Percentiles rank a stretch among this genome's conserved stretches.
Conservation (phyloP, 2,113 vertebrate genomes). For the Balaenoptera acutorostrata region DNA sequence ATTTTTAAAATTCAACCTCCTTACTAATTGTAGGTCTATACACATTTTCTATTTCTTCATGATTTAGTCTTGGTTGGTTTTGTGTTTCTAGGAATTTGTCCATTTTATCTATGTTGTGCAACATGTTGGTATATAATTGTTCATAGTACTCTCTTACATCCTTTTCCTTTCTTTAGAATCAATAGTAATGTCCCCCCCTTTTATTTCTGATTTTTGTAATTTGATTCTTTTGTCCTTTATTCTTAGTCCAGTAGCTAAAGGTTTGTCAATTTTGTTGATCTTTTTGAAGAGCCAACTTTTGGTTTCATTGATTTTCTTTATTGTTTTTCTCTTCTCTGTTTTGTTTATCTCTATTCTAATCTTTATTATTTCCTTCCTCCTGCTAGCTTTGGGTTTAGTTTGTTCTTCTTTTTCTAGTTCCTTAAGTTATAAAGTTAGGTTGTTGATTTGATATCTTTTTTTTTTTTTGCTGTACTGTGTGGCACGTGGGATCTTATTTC, state of each 20-base stretch:
- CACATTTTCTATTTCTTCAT: no score
- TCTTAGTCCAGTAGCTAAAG: neutral
- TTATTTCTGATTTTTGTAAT: neutral
- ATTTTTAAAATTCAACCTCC: no score
- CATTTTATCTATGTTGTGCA: neutral
- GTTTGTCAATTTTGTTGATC: neutral
- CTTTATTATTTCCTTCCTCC: neutral
- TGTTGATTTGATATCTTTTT: neutral
- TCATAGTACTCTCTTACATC: no score
- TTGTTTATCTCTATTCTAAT: neutral
- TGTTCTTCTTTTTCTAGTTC: neutral
- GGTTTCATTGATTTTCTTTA: neutral
- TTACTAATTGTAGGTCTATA: no score
- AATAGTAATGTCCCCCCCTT: neutral
- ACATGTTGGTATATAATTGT: neutral
- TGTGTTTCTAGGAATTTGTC: neutral
- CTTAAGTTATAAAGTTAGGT: neutral
- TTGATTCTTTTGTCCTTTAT: neutral
- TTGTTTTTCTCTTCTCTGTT: neutral
- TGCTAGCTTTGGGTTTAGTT: neutral
- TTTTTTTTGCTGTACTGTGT: no score
- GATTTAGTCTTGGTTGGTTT: neutral
- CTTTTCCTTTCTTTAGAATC: no score
- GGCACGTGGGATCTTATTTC: no score
- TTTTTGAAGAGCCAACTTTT: neutral